phyloP scores from a whole-genome alignment of 1,140 invertebrate genomes.

The Phortica variegata region DNA sequence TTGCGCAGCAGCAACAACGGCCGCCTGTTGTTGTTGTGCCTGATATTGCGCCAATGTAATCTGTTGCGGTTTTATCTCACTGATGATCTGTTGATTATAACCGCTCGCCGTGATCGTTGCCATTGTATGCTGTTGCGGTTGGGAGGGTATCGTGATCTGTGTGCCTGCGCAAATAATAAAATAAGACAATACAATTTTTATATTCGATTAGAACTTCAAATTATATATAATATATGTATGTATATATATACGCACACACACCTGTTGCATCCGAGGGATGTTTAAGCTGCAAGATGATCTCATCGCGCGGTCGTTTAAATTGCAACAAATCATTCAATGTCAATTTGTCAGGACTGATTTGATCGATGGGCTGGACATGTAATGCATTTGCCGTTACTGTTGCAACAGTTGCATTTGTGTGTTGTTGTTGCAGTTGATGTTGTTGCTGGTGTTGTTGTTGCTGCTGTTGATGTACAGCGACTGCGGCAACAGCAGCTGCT shows the following conservation, averaged over 20 bases:
- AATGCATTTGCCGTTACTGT: constrained; percentile 36
- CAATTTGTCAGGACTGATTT: constrained; percentile 49
- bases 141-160: constrained; percentile 49
- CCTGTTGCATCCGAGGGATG: constrained; percentile 43
- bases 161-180: constrained; percentile 21
- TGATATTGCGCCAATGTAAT: constrained; percentile 53
- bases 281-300: constrained; percentile 52
- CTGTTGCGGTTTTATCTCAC: constrained; percentile 52
- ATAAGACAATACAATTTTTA: neutral
- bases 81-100: constrained; percentile 54
- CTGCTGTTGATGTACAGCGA: constrained; percentile 23
- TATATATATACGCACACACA: constrained; percentile 6
- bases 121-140: constrained; percentile 48
- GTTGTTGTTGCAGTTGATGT: constrained; percentile 7
- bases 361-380: constrained; percentile 44
- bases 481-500: constrained; percentile 33
- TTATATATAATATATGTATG: neutral
- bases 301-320: constrained; percentile 51
- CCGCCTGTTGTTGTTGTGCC: constrained; percentile 48
- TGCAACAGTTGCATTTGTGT: constrained; percentile 26
- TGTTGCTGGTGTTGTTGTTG: constrained; percentile 21
- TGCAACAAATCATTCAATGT: constrained; percentile 48
- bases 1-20: constrained; percentile 31
- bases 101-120: constrained; percentile 48
- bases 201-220: no score